Percentiles rank a stretch among this genome's conserved stretches.
Evolutionary conservation across 2,888 invertebrate species (phyloP).

Genomic region (Diachrysia chrysitis): DNA sequence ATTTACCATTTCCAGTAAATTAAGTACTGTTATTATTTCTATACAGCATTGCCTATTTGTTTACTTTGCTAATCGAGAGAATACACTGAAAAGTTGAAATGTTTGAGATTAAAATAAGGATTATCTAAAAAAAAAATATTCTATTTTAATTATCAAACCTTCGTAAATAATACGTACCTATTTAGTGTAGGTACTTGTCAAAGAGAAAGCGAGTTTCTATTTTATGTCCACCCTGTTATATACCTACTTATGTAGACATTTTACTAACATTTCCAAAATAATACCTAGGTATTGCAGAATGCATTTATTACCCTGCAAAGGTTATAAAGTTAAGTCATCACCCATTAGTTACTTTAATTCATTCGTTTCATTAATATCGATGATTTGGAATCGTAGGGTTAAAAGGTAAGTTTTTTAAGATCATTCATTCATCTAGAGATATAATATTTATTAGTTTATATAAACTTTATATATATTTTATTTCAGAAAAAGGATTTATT

Average conservation of each 20-base stretch:
- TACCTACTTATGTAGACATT: constrained; percentile 1
- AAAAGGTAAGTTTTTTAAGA: background rate
- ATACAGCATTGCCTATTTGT: too few species aligned
- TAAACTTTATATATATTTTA: background rate
- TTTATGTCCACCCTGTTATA: constrained; percentile 21
- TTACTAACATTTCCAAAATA: background rate
- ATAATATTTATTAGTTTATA: background rate
- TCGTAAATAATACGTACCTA: too few species aligned
- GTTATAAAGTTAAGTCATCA: too few species aligned
- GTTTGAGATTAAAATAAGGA: too few species aligned
- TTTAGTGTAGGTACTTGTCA: too few species aligned
- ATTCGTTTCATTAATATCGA: background rate
- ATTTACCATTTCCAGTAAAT: too few species aligned
- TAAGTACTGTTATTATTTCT: too few species aligned
- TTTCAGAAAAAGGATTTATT: background rate
- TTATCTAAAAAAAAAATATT: too few species aligned
- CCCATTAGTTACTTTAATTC: background rate
- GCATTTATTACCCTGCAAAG: background rate
- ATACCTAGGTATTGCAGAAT: background rate
- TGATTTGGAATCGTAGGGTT: background rate
- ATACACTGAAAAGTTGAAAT: too few species aligned
- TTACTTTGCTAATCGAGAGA: too few species aligned
- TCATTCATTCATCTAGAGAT: background rate
- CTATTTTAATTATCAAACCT: too few species aligned
- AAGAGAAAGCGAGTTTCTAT: constrained; percentile 49